A percentile compares a stretch with the other conserved stretches of the same genome.
Conservation (phyloP, 2,113 vertebrate species). For the Suricata suricatta region DNA sequence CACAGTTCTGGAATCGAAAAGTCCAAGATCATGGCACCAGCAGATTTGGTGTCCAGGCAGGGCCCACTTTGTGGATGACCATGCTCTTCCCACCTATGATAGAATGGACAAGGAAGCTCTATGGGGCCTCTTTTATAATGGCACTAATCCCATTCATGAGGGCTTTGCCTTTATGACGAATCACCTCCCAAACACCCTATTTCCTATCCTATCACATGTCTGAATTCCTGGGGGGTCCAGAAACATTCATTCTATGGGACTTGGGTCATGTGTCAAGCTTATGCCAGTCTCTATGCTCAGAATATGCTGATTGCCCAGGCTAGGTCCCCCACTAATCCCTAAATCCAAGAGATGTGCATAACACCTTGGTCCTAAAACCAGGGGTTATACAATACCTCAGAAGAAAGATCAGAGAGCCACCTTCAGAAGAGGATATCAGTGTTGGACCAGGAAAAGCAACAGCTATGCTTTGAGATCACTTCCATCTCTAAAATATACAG, state of each 20-base stretch:
- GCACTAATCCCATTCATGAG: background rate
- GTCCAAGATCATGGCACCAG: background rate
- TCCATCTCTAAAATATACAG: background rate
- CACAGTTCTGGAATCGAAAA: background rate
- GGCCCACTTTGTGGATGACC: background rate
- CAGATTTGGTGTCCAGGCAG: background rate
- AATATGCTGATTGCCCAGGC: background rate
- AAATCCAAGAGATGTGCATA: background rate
- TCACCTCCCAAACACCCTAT: background rate
- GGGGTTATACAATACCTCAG: background rate
- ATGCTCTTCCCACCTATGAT: background rate
- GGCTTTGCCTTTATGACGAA: background rate
- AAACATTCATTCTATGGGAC: background rate
- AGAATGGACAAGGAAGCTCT: background rate
- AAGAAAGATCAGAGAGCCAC: background rate
- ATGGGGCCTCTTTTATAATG: background rate
- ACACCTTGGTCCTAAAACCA: background rate
- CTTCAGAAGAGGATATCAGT: background rate
- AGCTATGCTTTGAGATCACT: background rate
- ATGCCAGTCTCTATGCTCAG: background rate
- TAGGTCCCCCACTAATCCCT: background rate
- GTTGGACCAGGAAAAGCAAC: background rate
- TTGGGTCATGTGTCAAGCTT: rapidly evolving
- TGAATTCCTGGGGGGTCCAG: background rate
- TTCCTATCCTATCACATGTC: background rate